Percentiles rank a stretch among this genome's conserved stretches.
These are phyloP conservation scores for Dipus sagitta DNA, from an alignment of 2,797 vertebrate genomes.

Conservation along the genomic window DNA sequence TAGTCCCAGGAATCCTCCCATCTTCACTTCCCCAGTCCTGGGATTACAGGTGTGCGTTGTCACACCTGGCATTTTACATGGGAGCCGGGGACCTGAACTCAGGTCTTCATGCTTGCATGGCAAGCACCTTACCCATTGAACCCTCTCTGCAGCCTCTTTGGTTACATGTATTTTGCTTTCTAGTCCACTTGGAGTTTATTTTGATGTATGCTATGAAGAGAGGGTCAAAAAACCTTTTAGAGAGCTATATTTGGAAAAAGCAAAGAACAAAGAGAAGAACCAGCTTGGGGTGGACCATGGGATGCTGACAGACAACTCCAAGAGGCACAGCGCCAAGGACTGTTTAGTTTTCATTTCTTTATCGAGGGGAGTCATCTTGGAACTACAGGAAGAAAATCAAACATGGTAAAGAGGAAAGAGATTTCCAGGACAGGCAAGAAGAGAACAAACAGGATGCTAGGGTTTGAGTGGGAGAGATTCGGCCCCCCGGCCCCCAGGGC, in stretches of 20 bases:
- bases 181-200: slow-evolving; percentile 65
- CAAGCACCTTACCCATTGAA: no score
- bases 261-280: slow-evolving; percentile 54
- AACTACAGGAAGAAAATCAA: slow-evolving; percentile 57
- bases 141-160: neutral
- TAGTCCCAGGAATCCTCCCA: no score
- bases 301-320: slow-evolving; percentile 2
- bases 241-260: slow-evolving; percentile 73
- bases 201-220: slow-evolving; percentile 58
- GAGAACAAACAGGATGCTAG: neutral
- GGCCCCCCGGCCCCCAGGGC: neutral
- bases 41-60: no score
- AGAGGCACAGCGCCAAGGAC: slow-evolving; percentile 40
- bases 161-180: slow-evolving; percentile 61
- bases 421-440: neutral
- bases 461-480: neutral
- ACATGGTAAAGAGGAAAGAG: slow-evolving; percentile 55
- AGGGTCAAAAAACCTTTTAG: slow-evolving; percentile 38
- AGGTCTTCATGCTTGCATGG: no score
- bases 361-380: slow-evolving; percentile 64
- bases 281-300: neutral
- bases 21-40: no score
- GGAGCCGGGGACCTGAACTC: no score
- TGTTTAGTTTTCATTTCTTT: slow-evolving; percentile 37
- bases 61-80: no score